Base-by-base conservation (phyloP, 1,140 invertebrate species). In the Sweltsa coloradensis region DNA sequence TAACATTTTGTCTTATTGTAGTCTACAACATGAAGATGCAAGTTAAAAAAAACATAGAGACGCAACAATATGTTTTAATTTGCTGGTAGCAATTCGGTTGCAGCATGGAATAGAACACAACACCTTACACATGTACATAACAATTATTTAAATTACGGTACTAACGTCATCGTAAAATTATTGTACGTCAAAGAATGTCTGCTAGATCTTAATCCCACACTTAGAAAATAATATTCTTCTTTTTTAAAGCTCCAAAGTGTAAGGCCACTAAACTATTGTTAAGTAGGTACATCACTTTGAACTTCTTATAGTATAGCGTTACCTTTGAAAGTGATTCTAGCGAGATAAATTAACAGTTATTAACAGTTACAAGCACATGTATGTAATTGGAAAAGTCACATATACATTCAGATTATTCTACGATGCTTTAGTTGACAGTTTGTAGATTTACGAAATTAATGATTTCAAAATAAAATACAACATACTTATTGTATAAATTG, bases 111-210 rank as follows among this genome's bases (percentile, higher is more conserved):
- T 40, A 40, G 21, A 22, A 22, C 16, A 22, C n/a, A 40, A 40
- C 16, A 40, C 37, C 37, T 40, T 40, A 40, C 16, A 40, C 37
- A 40, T 40, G 37, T 40, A 40, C 37, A 40, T 40, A 40, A 40
- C 37, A 40, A 39, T 22, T 40, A 3, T 7, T 22, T 40, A 23
- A 23, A 40, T 19, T n/a, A 22, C 19, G 2, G 14, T 40, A 40
- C 16, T 4, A n/a, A n/a, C n/a, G n/a, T 40, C 6, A 40, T 23
- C 21, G 24, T 22, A 22, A 21, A 40, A 40, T 23, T 14, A 19
- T 19, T n/a, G 24, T 16, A 36, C 11, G 11, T 5, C 7, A 14
- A 23, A 40, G 16, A 9, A 40, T 22, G 18, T 22, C 16, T 40
- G 3, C 16, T n/a, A n/a, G n/a, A 19, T 40, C 21, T 19, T 40